Base-by-base conservation (phyloP, 2,113 vertebrate genomes). In the Colistium nudipinnis region DNA sequence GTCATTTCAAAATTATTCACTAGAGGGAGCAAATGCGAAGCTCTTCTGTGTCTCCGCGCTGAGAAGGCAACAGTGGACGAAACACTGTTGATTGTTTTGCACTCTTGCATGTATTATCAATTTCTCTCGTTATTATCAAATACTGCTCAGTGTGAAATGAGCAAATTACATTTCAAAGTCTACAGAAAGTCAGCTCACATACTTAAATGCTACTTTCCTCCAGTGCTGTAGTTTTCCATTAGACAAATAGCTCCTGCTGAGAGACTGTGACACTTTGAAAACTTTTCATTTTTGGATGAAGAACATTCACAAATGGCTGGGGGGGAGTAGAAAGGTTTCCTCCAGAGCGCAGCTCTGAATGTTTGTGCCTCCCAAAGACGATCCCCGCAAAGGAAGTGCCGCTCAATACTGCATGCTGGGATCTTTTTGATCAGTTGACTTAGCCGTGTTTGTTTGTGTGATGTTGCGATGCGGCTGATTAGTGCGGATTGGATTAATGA, bases 21-120 rank as follows among this genome's bases (percentile, higher is more conserved):
- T 91, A 93, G 92, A 89, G 91, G 92, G 92, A 84, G 92, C 88
- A 92, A 89, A 81, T 22, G 68, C 54, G 62, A 74, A 71, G 45
- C 52, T 48, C 49, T 44, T 70, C 22, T 51, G 55, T 67, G 16
- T 66, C 22, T 59, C 24, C 22, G 20, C 36, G 10, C 27, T 44
- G 20, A n/a, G 19, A 31, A 20, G 39, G 33, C 6, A 44, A 22
- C 39, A 14, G 14, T 10, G 33, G 33, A 70, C 41, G 51, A 39
- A 62, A 24, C 1, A 6, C 17, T 30, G 27, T 30, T 8, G n/a
- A 20, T 60, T 49, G 19, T 59, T 67, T n/a, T 33, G 36, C 14
- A 13, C 20, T 28, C 0, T 9, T 56, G 48, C 7, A 25, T 41
- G 25, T 25, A 19, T 24, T 2, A 25, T 48, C 25, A n/a, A 8